phyloP scores from a whole-genome alignment of 2,888 invertebrate species.

The Cerastis rubricosa region DNA sequence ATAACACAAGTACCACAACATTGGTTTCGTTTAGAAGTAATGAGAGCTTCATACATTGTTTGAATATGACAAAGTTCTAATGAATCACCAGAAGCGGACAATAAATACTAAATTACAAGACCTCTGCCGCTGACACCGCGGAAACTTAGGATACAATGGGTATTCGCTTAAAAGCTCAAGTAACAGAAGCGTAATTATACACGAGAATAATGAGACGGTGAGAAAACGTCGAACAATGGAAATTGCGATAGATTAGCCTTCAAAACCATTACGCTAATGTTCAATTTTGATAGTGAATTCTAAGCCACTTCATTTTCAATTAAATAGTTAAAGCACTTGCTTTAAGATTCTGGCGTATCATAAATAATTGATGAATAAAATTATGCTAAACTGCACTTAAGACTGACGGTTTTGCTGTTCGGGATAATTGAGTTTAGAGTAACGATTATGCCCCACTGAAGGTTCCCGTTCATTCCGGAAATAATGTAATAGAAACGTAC shows the following conservation, averaged over 20 bases:
- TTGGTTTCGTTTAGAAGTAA: constrained; percentile 3
- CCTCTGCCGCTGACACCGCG: constrained; percentile 46
- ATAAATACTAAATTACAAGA: constrained; percentile 43
- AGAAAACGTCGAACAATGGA: constrained; percentile 67
- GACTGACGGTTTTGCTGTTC: constrained; percentile 34
- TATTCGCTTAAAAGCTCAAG: constrained; percentile 62
- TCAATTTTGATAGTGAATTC: constrained; percentile 55
- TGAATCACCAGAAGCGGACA: constrained; percentile 42
- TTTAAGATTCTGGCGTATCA: constrained; percentile 51
- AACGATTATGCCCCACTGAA: constrained; percentile 24
- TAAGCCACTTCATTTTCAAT: constrained; percentile 56
- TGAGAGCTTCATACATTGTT: constrained; percentile 17
- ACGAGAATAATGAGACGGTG: constrained; percentile 66
- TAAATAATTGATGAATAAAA: constrained; percentile 59
- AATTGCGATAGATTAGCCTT: constrained; percentile 68
- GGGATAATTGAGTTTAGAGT: constrained; percentile 30
- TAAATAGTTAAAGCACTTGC: constrained; percentile 56
- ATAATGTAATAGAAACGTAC: constrained; percentile 20
- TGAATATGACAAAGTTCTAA: constrained; percentile 33
- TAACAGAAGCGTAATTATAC: constrained; percentile 66
- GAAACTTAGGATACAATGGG: constrained; percentile 55
- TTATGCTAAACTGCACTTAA: constrained; percentile 59
- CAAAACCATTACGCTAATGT: constrained; percentile 65
- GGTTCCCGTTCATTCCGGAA: constrained; percentile 15
- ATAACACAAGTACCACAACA: background rate